Conservation (phyloP, 2,113 vertebrate genomes). For the Periophthalmus modestus region DNA sequence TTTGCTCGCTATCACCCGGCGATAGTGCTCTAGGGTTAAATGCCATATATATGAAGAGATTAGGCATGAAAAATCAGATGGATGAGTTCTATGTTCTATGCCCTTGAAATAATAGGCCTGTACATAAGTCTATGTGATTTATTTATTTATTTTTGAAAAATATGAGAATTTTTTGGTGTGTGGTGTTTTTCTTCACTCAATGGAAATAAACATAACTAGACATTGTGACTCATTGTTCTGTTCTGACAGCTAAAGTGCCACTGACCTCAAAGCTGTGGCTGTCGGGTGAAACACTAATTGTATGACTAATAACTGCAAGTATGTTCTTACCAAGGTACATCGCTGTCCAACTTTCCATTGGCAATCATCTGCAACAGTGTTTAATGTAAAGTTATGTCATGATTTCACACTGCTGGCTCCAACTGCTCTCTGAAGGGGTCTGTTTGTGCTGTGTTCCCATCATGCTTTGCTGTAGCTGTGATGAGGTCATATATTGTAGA, state of each 20-base stretch:
- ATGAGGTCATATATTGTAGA: background rate
- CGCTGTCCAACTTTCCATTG: background rate
- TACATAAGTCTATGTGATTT: no score
- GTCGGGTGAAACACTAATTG: background rate
- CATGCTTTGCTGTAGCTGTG: background rate
- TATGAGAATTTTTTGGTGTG: no score
- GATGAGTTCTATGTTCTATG: no score
- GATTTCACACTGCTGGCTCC: background rate
- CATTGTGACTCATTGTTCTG: background rate
- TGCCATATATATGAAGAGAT: no score
- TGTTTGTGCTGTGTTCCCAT: conserved; percentile 1
- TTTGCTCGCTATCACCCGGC: no score
- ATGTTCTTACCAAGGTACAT: background rate
- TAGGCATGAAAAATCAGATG: no score
- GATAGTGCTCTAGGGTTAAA: no score
- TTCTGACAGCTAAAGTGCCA: background rate
- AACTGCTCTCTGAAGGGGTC: background rate
- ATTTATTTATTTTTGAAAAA: no score
- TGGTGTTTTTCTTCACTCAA: background rate
- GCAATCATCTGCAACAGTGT: background rate
- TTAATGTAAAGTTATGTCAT: background rate
- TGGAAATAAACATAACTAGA: background rate
- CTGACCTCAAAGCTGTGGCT: background rate
- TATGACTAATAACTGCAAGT: background rate
- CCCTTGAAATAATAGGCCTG: no score